Percentiles rank a stretch among this genome's conserved stretches.
phyloP scores from a whole-genome alignment of 2,113 vertebrate species.

The Cromileptes altivelis region DNA sequence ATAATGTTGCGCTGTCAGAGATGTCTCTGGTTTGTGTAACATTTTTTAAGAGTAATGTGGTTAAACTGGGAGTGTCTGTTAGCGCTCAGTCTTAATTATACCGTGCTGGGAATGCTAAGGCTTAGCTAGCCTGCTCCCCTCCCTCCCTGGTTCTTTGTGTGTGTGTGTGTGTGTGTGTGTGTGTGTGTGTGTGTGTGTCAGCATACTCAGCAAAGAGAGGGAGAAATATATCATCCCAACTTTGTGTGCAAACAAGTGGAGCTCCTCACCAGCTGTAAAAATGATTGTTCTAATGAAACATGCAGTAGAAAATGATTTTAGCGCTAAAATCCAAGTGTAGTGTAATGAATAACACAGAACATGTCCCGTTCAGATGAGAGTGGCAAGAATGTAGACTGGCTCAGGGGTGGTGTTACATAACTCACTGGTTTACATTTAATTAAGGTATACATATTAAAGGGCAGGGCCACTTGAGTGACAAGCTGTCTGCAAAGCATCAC shows the following conservation, averaged over 20 bases:
- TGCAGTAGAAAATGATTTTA: background rate
- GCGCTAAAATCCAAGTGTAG: background rate
- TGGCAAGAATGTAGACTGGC: background rate
- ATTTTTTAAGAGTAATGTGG: conserved; percentile 94
- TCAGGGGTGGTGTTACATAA: too few relatives aligned
- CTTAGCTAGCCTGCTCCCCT: conserved; percentile 71
- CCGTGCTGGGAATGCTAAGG: conserved; percentile 89
- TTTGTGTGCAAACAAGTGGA: conserved; percentile 40
- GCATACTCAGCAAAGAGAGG: conserved; percentile 1
- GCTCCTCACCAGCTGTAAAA: background rate
- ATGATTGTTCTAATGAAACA: background rate
- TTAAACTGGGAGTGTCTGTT: conserved; percentile 93
- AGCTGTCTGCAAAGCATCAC: too few relatives aligned
- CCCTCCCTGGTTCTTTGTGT: conserved; percentile 47
- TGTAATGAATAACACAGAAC: background rate
- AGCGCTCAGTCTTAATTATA: conserved; percentile 92
- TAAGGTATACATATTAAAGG: too few relatives aligned
- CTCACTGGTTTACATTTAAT: too few relatives aligned
- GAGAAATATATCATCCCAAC: conserved; percentile 34
- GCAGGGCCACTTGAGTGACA: too few relatives aligned
- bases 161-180: conserved; percentile 36
- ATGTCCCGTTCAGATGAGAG: background rate
- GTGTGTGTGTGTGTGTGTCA: conserved; percentile 31
- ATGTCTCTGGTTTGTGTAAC: conserved; percentile 95
- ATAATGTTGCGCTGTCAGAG: conserved; percentile 99